Percentiles rank a stretch among this genome's conserved stretches.
phyloP scores from a whole-genome alignment of 2,113 vertebrate species.

The Tauraco erythrolophus region DNA sequence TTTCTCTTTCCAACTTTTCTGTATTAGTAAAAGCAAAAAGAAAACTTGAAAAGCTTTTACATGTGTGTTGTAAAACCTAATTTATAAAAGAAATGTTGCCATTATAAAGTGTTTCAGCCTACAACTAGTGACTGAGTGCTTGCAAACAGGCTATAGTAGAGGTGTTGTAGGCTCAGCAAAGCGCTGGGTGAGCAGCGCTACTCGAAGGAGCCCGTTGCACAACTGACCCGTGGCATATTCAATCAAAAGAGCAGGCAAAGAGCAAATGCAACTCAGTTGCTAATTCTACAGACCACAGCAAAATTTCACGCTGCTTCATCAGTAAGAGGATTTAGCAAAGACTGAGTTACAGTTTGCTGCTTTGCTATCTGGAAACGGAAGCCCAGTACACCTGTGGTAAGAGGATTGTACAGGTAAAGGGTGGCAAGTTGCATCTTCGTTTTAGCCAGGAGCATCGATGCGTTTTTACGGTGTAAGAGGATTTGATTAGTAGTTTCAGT shows the following conservation, averaged over 20 bases:
- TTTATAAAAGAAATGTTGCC: neutral
- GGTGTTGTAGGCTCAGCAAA: neutral
- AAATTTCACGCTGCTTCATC: neutral
- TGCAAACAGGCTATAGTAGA: neutral
- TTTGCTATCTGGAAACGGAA: neutral
- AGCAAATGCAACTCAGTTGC: neutral
- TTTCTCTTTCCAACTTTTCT: neutral
- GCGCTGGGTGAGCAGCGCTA: neutral
- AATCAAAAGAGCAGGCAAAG: neutral
- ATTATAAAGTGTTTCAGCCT: neutral
- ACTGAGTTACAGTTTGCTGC: neutral
- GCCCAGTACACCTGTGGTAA: neutral
- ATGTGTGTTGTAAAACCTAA: neutral
- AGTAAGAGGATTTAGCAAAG: neutral
- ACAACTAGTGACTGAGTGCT: neutral
- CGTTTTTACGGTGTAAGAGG: neutral
- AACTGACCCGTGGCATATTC: neutral
- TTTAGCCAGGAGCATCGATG: neutral
- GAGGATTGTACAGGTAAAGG: neutral
- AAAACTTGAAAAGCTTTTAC: neutral
- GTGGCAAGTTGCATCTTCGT: neutral
- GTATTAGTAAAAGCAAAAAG: neutral
- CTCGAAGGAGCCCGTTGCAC: neutral
- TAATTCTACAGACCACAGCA: neutral
- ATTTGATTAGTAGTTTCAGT: neutral